Evolutionary conservation across 2,113 vertebrate genomes (phyloP), one percentile per base, ranked within the genome.

Genomic region (Rhinichthys klamathensis): DNA sequence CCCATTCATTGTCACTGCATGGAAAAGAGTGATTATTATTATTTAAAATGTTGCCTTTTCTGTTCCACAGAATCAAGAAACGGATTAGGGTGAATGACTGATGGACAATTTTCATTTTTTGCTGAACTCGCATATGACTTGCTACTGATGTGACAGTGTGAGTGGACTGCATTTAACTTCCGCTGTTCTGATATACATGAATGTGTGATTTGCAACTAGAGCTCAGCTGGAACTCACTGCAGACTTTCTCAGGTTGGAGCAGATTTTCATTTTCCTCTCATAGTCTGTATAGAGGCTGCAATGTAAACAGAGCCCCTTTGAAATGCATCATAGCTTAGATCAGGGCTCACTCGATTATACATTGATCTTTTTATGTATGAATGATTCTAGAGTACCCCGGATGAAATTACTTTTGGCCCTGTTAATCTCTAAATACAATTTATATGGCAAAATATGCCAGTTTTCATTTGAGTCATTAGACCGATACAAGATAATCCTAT

Each of bases 341-440:
- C 32, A n/a, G 35, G 51, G 30, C 30, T 78, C 58, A 58, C 51
- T 73, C 70, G 13, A 46, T 46, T 73, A 73, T 73, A 30, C 75
- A 77, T 35, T 78, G 38, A 41, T 80, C 63, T 80, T 80, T 80
- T 27, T 38, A 63, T 63, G 77, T 80, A 63, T 63, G 58, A 61
- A 63, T 80, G 78, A 63, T 44, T 80, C 56, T 60, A n/a, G 32
- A n/a, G 58, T 46, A 63, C 35, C 63, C 38, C 0, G 60, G 23
- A 25, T 79, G 35, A 60, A 46, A 80, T 80, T 63, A n/a, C n/a
- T 80, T 80, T 79, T 60, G 23, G 76, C 32, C 56, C 58, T 21
- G 35, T 63, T 18, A 27, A 80, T 38, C 54, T 60, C 6, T 25
- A 60, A 46, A 56, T 56, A 56, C 54, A 23, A 32, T 51, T 49